phyloP scores from a whole-genome alignment of 1,140 invertebrate genomes.

The Dendroctonus valens region DNA sequence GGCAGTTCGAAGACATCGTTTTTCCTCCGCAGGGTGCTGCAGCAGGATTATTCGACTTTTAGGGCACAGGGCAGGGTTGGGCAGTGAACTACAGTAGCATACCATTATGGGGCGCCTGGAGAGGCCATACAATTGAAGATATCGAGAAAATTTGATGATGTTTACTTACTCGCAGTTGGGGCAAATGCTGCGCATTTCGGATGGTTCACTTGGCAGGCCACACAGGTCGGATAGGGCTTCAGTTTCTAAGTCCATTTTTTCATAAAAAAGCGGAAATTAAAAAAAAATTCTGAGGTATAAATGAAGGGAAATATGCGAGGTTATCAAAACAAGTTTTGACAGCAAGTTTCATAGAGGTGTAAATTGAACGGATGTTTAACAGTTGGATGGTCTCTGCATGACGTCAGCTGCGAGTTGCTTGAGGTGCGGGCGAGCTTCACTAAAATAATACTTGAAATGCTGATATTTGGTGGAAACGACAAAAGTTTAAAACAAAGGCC shows the following conservation, averaged over 20 bases:
- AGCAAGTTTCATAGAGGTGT: no score
- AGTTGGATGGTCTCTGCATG: no score
- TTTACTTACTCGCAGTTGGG: slow-evolving; percentile 65
- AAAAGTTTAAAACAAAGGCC: no score
- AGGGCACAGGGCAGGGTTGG: slow-evolving; percentile 64
- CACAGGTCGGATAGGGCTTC: slow-evolving; percentile 67
- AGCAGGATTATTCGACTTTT: slow-evolving; percentile 75
- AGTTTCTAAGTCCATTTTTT: slow-evolving; percentile 45
- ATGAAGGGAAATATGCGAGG: no score
- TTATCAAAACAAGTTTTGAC: no score
- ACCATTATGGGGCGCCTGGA: slow-evolving; percentile 79
- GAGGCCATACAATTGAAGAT: slow-evolving; percentile 33
- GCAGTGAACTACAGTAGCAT: slow-evolving; percentile 85
- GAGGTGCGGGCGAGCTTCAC: no score
- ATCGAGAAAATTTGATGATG: background rate
- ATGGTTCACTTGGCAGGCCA: slow-evolving; percentile 71
- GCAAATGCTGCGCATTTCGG: slow-evolving; percentile 67
- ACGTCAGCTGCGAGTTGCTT: no score
- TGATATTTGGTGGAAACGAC: no score
- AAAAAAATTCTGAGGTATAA: no score
- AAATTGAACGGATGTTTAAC: no score
- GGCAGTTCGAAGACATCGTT: slow-evolving; percentile 82
- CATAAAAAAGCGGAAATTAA: background rate
- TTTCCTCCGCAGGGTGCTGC: slow-evolving; percentile 92
- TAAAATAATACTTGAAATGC: no score